Percentiles rank a stretch among this genome's conserved stretches.
phyloP scores from a whole-genome alignment of 2,888 invertebrate genomes.

The Diogma glabrata region DNA sequence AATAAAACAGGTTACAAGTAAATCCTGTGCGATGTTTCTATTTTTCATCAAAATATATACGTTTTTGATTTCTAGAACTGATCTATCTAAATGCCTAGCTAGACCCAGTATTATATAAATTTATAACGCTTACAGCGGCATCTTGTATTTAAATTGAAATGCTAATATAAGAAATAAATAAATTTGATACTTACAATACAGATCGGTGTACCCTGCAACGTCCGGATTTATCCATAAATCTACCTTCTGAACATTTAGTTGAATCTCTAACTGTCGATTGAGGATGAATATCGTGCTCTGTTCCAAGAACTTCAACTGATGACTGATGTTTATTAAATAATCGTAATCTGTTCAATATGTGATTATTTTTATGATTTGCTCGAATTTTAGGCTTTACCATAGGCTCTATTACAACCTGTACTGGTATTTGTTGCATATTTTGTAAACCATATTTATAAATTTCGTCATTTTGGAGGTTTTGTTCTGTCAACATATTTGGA shows the following conservation, averaged over 20 bases:
- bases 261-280: constrained; percentile 20
- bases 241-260: constrained; percentile 29
- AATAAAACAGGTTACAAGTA: too few relatives aligned
- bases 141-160: too few relatives aligned
- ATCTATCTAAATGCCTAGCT: too few relatives aligned
- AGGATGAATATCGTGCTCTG: not conserved
- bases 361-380: not conserved
- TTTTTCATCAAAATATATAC: too few relatives aligned
- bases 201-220: too few relatives aligned
- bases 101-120: too few relatives aligned
- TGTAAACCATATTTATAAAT: too few relatives aligned
- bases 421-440: constrained; percentile 13
- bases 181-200: too few relatives aligned
- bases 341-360: not conserved
- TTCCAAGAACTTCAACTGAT: not conserved
- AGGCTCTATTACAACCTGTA: constrained; percentile 14
- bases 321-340: not conserved
- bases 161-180: too few relatives aligned
- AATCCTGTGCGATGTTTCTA: too few relatives aligned
- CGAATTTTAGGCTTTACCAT: not conserved
- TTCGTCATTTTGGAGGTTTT: not conserved
- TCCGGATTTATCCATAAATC: constrained; percentile 31
- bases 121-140: too few relatives aligned
- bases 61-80: too few relatives aligned
- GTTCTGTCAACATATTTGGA: not conserved